A percentile compares a stretch with the other conserved stretches of the same genome.
These are phyloP conservation scores for Endotricha flammealis DNA, from an alignment of 2,888 invertebrate species.

Conservation along the genomic window DNA sequence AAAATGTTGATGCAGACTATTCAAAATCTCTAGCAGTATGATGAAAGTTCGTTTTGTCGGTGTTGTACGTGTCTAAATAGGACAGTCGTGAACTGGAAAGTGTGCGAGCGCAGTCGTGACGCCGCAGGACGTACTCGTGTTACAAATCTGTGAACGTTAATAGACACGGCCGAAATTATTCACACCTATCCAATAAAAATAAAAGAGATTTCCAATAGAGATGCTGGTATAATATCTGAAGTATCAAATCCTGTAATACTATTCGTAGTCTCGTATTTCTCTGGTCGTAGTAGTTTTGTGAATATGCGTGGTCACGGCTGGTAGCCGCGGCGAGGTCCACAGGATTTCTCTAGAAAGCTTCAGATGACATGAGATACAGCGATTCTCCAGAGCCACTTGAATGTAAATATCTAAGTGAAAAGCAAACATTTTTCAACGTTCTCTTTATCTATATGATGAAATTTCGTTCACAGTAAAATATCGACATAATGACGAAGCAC, in stretches of 20 bases:
- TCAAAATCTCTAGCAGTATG: slow-evolving; percentile 12
- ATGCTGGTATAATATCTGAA: slow-evolving; percentile 5
- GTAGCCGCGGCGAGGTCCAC: slow-evolving; percentile 24
- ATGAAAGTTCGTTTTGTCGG: slow-evolving; percentile 48
- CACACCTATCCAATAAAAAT: background rate
- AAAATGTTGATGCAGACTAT: too few relatives aligned
- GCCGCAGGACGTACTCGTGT: slow-evolving; percentile 42
- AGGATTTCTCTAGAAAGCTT: slow-evolving; percentile 56
- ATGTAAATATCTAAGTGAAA: slow-evolving; percentile 52
- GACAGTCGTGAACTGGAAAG: slow-evolving; percentile 66
- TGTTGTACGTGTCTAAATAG: slow-evolving; percentile 48
- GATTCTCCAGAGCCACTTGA: slow-evolving; percentile 30
- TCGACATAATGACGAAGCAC: too few relatives aligned
- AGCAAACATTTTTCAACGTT: slow-evolving; percentile 43
- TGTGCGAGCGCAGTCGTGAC: slow-evolving; percentile 54
- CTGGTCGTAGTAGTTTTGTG: slow-evolving; percentile 12
- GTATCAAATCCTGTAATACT: slow-evolving; percentile 15
- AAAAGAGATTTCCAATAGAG: background rate
- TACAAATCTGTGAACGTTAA: slow-evolving; percentile 15
- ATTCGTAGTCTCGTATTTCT: slow-evolving; percentile 23
- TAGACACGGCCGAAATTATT: slow-evolving; percentile 10
- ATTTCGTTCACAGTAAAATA: slow-evolving; percentile 18
- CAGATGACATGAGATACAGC: slow-evolving; percentile 47
- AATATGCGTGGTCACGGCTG: slow-evolving; percentile 45
- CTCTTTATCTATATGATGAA: slow-evolving; percentile 20